Evolutionary conservation across 2,797 vertebrate genomes (phyloP).

Genomic region (Crocidura indochinensis): DNA sequence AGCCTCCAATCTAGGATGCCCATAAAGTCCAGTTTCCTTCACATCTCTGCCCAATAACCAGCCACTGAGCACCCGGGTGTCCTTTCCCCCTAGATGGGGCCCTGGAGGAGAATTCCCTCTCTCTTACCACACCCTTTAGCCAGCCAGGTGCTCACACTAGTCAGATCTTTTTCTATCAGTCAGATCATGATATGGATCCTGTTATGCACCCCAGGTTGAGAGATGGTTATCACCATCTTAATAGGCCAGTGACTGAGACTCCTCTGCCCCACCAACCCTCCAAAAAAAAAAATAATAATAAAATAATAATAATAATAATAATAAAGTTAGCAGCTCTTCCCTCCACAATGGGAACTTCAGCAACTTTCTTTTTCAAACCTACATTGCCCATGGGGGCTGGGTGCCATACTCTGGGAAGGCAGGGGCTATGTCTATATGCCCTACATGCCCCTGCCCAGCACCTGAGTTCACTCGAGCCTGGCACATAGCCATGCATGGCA

Average conservation of each 20-base stretch:
- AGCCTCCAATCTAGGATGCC: background rate
- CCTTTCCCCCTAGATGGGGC: background rate
- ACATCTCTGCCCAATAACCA: accelerated
- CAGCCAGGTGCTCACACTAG: background rate
- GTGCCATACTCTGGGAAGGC: background rate
- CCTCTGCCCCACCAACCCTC: background rate
- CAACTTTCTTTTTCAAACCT: background rate
- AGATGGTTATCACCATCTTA: accelerated
- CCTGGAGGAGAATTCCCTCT: background rate
- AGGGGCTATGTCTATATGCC: background rate
- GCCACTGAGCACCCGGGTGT: background rate
- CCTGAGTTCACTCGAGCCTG: accelerated
- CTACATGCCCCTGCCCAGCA: background rate
- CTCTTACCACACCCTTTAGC: background rate
- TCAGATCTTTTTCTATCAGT: background rate
- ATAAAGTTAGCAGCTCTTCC: background rate
- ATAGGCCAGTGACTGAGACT: background rate
- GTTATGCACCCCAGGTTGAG: background rate
- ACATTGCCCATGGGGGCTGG: background rate
- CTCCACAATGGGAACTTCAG: accelerated
- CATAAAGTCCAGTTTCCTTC: background rate
- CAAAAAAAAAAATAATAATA: too few species aligned
- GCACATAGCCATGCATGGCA: accelerated
- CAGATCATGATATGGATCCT: background rate
- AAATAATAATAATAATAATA: too few species aligned